A percentile compares a stretch with the other conserved stretches of the same genome.
Conservation (phyloP, 2,797 vertebrate genomes). For the Tragelaphus oryx region DNA sequence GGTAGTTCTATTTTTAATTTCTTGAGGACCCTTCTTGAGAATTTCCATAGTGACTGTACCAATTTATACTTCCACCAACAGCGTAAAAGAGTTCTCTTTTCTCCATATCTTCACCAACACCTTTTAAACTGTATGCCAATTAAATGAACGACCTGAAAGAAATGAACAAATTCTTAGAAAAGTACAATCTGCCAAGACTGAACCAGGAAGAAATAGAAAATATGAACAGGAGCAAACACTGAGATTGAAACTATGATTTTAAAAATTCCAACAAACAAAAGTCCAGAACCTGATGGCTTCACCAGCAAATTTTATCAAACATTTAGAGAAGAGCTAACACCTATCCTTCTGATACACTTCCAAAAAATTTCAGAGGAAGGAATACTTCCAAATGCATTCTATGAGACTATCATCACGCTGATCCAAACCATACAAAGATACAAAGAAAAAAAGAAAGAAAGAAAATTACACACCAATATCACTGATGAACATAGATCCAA, state of each 20-base stretch:
- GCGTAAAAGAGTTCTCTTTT: neutral
- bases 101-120: neutral
- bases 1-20: neutral
- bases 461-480: neutral
- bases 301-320: neutral
- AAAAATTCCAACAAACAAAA: neutral
- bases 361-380: neutral
- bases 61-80: neutral
- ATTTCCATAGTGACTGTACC: neutral
- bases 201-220: neutral
- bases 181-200: neutral
- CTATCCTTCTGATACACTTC: neutral
- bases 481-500: neutral
- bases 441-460: neutral
- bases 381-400: neutral
- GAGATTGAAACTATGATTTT: neutral
- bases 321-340: neutral
- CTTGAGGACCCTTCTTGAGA: neutral
- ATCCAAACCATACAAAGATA: neutral
- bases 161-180: neutral
- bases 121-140: neutral
- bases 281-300: neutral
- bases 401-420: neutral
- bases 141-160: neutral
- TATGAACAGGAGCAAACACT: neutral